Base-by-base conservation (phyloP, 2,888 invertebrate species). In the Parelbella ahira region DNA sequence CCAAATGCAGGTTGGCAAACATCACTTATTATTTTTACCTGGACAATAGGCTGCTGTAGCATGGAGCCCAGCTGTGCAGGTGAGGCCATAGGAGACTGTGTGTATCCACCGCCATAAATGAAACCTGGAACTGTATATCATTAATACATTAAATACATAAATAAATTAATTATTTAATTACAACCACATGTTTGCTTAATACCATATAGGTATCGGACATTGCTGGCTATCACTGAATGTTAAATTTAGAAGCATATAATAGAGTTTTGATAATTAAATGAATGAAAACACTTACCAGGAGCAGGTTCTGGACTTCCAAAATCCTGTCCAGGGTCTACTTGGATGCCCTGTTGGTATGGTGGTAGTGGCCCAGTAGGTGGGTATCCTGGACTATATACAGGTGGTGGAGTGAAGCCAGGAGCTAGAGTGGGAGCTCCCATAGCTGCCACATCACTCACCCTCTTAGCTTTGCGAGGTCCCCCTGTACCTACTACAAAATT, bases 391-490 rank as follows among this genome's bases (percentile, higher is more conserved):
- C 54, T 63, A 38, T 61, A 81, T 1, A 61, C 62, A 4, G 73
- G 61, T 1, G 56, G 56, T 0, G 78, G 73, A 42, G 50, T 68
- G 48, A 62, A 84, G 1, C 63, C 60, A 0, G 80, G 73, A 2
- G 72, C 48, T 3, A 89, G 82, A 0, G 83, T 71, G 5, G 89
- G 87, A 2, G 68, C 87, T n/a, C 91, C 93, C 90, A 93, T 89
- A 0, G 92, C 90, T 42, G 90, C 89, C 4, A 92, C 89, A 80
- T 93, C 93, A 59, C 91, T 91, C 6, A 93, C 92, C 30, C 92
- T 82, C 69, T 93, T 92, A 1, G 90, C 81, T 74, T 91, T 91
- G 32, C 90, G 83, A 27, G 80, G 72, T 13, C 83, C 86, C 3
- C 82, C 76, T 3, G 67, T 74, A 12, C 69, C 70, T 49, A 84